Conservation (phyloP, 2,888 invertebrate species). For the Chydorus sphaericus region DNA sequence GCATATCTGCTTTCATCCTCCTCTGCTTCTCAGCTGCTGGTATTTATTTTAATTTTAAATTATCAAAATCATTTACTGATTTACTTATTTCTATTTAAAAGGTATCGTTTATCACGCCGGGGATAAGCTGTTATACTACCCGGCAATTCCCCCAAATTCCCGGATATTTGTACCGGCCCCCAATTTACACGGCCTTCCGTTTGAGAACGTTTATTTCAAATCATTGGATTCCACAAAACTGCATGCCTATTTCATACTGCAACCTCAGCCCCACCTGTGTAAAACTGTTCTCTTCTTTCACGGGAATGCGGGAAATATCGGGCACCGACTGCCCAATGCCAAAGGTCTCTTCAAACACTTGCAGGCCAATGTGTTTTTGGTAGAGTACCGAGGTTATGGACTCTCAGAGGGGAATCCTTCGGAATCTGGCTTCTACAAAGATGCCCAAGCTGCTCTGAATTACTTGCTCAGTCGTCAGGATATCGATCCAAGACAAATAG, state of each 20-base stretch:
- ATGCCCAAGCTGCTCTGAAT: constrained; percentile 74
- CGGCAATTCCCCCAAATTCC: constrained; percentile 76
- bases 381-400: constrained; percentile 94
- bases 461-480: constrained; percentile 66
- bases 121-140: constrained; percentile 73
- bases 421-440: constrained; percentile 71
- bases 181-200: constrained; percentile 67
- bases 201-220: constrained; percentile 63
- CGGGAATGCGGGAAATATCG: constrained; percentile 95
- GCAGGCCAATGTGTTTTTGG: constrained; percentile 70
- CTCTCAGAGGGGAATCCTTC: constrained; percentile 72
- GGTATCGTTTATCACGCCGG: constrained; percentile 73
- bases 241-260: constrained; percentile 68
- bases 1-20: constrained; percentile 51
- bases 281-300: constrained; percentile 74
- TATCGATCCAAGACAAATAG: constrained; percentile 66
- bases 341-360: constrained; percentile 66
- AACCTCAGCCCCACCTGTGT: constrained; percentile 41
- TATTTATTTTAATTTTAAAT: constrained; percentile 28
- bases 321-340: constrained; percentile 79
- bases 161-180: constrained; percentile 77
- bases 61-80: neutral
- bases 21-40: constrained; percentile 55
- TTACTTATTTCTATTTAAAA: constrained; percentile 25
- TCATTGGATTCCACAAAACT: constrained; percentile 60